Base-by-base conservation (phyloP, 2,888 invertebrate species). In the Drosophila barbarae region DNA sequence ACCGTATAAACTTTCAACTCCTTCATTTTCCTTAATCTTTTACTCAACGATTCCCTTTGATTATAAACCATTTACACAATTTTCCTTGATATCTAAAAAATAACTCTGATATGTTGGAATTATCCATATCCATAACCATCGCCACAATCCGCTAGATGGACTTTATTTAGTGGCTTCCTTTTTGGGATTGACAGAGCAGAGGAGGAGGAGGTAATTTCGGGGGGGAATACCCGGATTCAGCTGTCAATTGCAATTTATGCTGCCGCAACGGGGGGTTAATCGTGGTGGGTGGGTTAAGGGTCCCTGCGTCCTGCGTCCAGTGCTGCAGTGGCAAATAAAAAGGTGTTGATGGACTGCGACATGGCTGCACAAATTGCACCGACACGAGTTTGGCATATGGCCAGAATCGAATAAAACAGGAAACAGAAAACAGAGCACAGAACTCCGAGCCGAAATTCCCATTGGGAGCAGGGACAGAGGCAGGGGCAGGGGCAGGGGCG, bases 261-360 rank as follows among this genome's bases (percentile, higher is more conserved):
- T 32, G 32, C 41, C 32, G 39, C 32, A 41, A 34, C 30, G 38
- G 21, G 34, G 15, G 18, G 39, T 21, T 35, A 21, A 35, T 52
- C 26, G 46, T 26, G 32, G 41, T 13, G 56, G n/a, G 13, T 18
- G 47, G 47, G 34, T 13, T 50, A 50, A 50, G 36, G 34, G 46
- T 46, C 5, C 34, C 28, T 5, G 39, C 23, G 26, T n/a, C n/a
- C 34, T 5, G 18, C 21, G 23, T 26, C 41, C 28, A 28, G 18
- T 42, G 46, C 18, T 28, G 44, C 42, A 42, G 42, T 21, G 65
- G 36, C 53, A 61, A 58, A 71, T 72, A 72, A 75, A 75, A 75
- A 83, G 84, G 84, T 79, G 79, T 81, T 79, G 81, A 79, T 84
- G 69, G 77, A 81, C 84, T 83, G 77, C 69, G 71, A 83, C 81